phyloP scores from a whole-genome alignment of 2,113 vertebrate species.

The Gymnorhina tibicen region DNA sequence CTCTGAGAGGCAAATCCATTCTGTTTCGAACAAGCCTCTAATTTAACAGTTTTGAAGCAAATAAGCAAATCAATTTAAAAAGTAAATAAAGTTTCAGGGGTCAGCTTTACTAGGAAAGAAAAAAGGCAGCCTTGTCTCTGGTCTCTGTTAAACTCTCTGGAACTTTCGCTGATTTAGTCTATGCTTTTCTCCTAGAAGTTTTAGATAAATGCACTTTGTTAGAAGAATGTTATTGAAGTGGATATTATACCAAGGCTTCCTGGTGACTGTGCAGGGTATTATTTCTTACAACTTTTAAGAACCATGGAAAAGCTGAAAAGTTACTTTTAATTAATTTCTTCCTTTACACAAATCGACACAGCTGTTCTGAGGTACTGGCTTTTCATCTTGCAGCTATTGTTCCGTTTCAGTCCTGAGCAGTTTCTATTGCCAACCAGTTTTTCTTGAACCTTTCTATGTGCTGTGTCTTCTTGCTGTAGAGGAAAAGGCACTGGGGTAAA shows the following conservation, averaged over 20 bases:
- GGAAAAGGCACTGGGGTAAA: neutral
- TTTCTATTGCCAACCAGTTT: neutral
- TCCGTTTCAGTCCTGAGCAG: neutral
- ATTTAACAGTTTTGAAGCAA: neutral
- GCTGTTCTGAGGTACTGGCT: neutral
- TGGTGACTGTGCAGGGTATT: neutral
- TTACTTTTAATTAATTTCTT: neutral
- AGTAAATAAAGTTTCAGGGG: neutral
- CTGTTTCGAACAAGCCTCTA: neutral
- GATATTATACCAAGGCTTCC: neutral
- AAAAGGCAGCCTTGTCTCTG: accelerated
- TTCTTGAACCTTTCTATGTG: neutral
- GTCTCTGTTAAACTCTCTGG: neutral
- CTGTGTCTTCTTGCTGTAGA: neutral
- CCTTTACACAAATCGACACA: neutral
- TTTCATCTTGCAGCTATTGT: neutral
- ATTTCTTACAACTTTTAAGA: neutral
- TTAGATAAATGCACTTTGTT: neutral
- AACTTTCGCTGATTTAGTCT: neutral
- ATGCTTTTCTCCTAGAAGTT: neutral
- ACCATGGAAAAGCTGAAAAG: accelerated
- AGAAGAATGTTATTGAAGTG: neutral
- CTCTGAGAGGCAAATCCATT: neutral
- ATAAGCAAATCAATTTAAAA: neutral
- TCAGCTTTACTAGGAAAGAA: neutral